Evolutionary conservation across 2,888 invertebrate genomes (phyloP).

Genomic region (Kuschelorhynchus macadamiae): DNA sequence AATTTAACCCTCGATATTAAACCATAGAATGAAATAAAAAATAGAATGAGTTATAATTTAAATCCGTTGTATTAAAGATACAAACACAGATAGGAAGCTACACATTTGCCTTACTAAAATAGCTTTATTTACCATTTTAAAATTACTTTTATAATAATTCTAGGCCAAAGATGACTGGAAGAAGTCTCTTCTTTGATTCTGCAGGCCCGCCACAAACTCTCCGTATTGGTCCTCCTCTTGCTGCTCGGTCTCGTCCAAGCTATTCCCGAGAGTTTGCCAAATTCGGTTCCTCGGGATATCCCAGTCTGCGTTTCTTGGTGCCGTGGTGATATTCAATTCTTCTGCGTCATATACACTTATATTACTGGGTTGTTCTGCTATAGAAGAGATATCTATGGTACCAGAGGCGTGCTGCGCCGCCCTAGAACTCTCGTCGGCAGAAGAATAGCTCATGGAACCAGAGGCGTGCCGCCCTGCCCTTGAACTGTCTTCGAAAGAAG

Average conservation of each 20-base stretch:
- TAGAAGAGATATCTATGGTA: background rate
- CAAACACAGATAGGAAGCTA: no score
- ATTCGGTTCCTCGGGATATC: conserved; percentile 32
- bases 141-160: background rate
- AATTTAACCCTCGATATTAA: no score
- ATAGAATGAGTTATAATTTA: no score
- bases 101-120: no score
- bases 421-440: background rate
- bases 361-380: conserved; percentile 29
- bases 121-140: no score
- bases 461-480: no score
- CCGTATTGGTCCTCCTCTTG: conserved; percentile 22
- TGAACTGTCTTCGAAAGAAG: no score
- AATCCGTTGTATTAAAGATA: no score
- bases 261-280: conserved; percentile 23
- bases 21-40: no score
- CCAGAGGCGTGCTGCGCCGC: background rate
- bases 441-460: background rate
- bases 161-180: background rate
- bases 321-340: conserved; percentile 38
- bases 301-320: conserved; percentile 33
- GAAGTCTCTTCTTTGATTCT: conserved; percentile 28
- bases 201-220: conserved; percentile 25
- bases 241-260: conserved; percentile 28
- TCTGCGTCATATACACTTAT: conserved; percentile 41